A percentile compares a stretch with the other conserved stretches of the same genome.
phyloP scores from a whole-genome alignment of 2,113 vertebrate genomes.

The Cyrtonyx montezumae region DNA sequence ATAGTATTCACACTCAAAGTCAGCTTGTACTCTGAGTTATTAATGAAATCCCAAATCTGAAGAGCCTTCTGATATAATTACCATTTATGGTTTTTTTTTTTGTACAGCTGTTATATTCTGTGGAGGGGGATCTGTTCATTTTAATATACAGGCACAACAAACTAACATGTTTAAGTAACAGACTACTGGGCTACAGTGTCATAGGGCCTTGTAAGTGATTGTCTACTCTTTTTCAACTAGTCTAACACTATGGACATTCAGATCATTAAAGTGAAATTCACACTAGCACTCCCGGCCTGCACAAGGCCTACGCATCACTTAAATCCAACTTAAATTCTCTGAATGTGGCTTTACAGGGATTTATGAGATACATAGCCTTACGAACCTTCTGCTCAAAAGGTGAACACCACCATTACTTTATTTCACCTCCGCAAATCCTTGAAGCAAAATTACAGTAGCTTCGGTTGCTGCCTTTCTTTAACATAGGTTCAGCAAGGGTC shows the following conservation, averaged over 20 bases:
- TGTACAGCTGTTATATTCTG: not conserved
- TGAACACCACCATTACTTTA: not conserved
- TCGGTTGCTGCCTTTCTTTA: not conserved
- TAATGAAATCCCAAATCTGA: slow-evolving; percentile 5
- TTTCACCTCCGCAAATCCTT: not conserved
- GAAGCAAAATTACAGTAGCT: not conserved
- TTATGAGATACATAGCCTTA: not conserved
- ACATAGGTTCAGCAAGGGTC: not conserved
- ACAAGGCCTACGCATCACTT: not conserved
- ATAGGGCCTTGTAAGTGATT: not conserved
- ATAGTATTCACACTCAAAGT: not conserved
- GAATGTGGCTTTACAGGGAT: not conserved
- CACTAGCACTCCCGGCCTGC: not conserved
- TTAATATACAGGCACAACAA: not conserved
- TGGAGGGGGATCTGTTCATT: not conserved
- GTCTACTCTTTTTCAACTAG: not conserved
- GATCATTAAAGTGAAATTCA: not conserved
- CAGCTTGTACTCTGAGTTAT: not conserved
- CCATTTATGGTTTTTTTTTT: not conserved
- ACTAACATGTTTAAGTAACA: not conserved
- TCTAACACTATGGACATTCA: not conserved
- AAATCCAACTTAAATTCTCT: not conserved
- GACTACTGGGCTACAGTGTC: not conserved
- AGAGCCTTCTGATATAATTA: slow-evolving; percentile 4
- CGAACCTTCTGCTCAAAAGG: not conserved